phyloP scores from a whole-genome alignment of 2,113 vertebrate genomes.

The Engystomops pustulosus region DNA sequence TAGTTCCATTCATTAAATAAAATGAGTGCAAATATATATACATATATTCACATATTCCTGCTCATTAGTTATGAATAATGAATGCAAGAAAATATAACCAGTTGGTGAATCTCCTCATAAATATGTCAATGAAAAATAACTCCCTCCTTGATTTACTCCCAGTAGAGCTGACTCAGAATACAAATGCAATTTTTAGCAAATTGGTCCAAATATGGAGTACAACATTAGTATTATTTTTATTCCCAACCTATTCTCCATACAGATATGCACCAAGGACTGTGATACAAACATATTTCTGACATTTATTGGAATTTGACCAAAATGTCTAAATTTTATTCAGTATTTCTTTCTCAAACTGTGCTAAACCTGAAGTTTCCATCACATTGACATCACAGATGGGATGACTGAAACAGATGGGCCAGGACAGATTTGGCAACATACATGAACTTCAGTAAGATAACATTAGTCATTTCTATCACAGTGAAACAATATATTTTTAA shows the following conservation, averaged over 20 bases:
- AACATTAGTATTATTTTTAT: slow-evolving; percentile 13
- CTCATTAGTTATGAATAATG: neutral
- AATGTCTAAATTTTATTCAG: slow-evolving; percentile 21
- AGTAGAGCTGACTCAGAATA: slow-evolving; percentile 18
- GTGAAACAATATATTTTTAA: slow-evolving; percentile 39
- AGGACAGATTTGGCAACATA: slow-evolving; percentile 28
- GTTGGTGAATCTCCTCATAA: slow-evolving; percentile 9
- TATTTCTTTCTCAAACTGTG: slow-evolving; percentile 25
- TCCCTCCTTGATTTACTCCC: neutral
- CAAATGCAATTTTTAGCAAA: slow-evolving; percentile 25
- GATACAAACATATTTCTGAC: slow-evolving; percentile 17
- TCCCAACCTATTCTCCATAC: neutral
- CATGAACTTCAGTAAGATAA: slow-evolving; percentile 23
- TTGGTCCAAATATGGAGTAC: slow-evolving; percentile 10
- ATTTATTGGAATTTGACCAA: slow-evolving; percentile 22
- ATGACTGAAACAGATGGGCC: slow-evolving; percentile 47
- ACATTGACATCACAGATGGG: slow-evolving; percentile 36
- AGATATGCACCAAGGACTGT: neutral
- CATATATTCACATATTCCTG: neutral
- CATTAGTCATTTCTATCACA: slow-evolving; percentile 43
- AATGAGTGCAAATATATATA: neutral
- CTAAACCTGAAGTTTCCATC: slow-evolving; percentile 35
- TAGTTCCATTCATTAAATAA: neutral
- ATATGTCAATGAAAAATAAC: slow-evolving; percentile 16
- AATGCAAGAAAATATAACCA: slow-evolving; percentile 14